Evolutionary conservation across 2,113 vertebrate genomes (phyloP), one percentile per base, ranked within the genome.

Genomic region (Nesogale talazaci): DNA sequence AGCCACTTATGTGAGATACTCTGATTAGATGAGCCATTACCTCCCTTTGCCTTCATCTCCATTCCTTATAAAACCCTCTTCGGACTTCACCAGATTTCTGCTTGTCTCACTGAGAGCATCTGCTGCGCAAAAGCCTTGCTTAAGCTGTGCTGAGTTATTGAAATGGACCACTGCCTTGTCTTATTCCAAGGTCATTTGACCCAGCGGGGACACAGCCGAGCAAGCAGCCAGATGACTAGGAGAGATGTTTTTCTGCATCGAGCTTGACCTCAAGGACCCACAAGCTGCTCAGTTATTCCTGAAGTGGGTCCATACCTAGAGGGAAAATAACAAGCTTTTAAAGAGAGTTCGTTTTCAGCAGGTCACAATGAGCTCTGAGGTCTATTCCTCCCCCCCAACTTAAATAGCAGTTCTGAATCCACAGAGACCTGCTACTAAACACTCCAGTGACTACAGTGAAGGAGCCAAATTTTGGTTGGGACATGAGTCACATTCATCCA

Each of bases 261-360:
- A 8, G 17, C 31, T 90, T 89, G 75, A 95, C 85, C 90, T 75
- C 34, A 76, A 83, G 75, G 83, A 82, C 31, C 23, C 65, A 6
- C 69, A 42, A 42, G 70, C 82, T 72, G 23, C 23, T 84, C 63
- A 76, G 78, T 76, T 86, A 20, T 88, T 91, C 40, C 63, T 70
- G 63, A 91, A 88, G 17, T 70, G 42, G 40, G 25, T 46, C 36
- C 6, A 59, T 31, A 52, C 36, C 74, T 52, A 42, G 27, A 93
- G 84, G 46, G 38, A 77, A 84, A 91, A 79, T 9, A 61, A 16
- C 8, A 4, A n/a, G 40, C 27, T 85, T 89, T 89, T 88, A 93
- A 95, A 82, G 88, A 95, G 89, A 95, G 14, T 52, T n/a, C 5
- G 75, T 91, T 94, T 94, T 61, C 88, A 92, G 22, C 27, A 87